A percentile compares a stretch with the other conserved stretches of the same genome.
Evolutionary conservation across 1,140 invertebrate genomes (phyloP).

Genomic region (Bombus waltoni): DNA sequence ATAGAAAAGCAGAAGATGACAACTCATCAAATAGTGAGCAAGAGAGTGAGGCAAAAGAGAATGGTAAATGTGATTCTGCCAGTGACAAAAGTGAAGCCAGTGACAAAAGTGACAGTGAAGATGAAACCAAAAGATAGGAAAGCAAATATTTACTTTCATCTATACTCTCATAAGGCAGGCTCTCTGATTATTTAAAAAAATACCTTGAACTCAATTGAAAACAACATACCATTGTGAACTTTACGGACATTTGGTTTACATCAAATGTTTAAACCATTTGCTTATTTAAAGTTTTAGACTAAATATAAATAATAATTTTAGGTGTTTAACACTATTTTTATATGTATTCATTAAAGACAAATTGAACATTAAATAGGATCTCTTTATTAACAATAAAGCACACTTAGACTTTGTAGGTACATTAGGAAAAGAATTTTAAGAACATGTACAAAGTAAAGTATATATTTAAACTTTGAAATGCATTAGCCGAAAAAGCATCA

Average conservation of each 20-base stretch:
- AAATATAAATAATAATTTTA: constrained; percentile 16
- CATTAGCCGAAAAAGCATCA: neutral
- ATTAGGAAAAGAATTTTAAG: neutral
- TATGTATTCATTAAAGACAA: constrained; percentile 28
- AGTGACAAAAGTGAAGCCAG: constrained; percentile 74
- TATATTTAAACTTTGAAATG: constrained; percentile 29
- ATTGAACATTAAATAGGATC: neutral
- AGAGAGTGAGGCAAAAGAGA: constrained; percentile 72
- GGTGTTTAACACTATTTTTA: constrained; percentile 45
- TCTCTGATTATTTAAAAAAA: constrained; percentile 26
- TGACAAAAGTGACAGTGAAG: constrained; percentile 75
- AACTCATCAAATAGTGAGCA: constrained; percentile 65
- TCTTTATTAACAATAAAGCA: neutral
- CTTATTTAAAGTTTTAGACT: constrained; percentile 12
- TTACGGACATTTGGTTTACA: neutral
- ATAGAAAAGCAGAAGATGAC: constrained; percentile 62
- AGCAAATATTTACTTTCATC: neutral
- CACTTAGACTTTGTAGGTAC: neutral
- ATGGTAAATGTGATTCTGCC: constrained; percentile 69
- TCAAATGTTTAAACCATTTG: neutral
- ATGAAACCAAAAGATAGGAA: constrained; percentile 65
- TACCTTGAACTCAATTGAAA: neutral
- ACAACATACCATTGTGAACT: neutral
- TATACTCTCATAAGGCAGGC: neutral
- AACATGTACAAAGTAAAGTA: constrained; percentile 5